Evolutionary conservation across 2,888 invertebrate species (phyloP), one percentile per base, ranked within the genome.

Genomic region (Andrena minutula): DNA sequence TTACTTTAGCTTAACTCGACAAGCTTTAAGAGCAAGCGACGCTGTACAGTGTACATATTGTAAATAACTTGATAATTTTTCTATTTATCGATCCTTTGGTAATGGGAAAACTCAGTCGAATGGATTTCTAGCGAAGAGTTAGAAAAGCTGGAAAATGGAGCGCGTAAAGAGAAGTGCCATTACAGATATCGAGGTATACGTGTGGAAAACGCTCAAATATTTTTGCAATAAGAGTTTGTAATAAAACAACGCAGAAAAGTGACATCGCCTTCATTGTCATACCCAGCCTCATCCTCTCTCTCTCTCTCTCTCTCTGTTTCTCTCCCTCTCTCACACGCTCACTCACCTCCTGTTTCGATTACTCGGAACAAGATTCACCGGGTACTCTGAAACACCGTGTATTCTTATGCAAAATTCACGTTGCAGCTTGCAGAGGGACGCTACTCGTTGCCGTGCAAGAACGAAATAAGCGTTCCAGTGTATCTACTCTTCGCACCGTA

Each of bases 171-270:
- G 51, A 87, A 63, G 88, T 89, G 87, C 85, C 86, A 89, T 88
- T 83, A 79, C 49, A 79, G 84, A 83, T 82, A 64, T 76, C 79
- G 63, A 49, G 41, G 47, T 72, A 68, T 75, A 83, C 82, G 84
- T 85, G 84, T n/a, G 85, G 79, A 75, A 88, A 65, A 83, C 69
- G 85, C 83, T 85, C 75, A 64, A 81, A 88, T 92, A 92, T 92
- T 92, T 92, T 92, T 91, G 88, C 89, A 89, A 91, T 88, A 90
- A 84, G 73, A 84, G 63, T 84, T 86, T 86, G 69, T 82, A 85
- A 81, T 84, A 81, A 83, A 86, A 70, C 41, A 63, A 75, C 47
- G 12, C 41, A 23, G 35, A 32, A 32, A 47, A 8, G 1, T 41
- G 41, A 5, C 41, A 16, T 41, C 41, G 41, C 16, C 16, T 41